Percentiles rank a stretch among this genome's conserved stretches.
Conservation (phyloP, 2,888 invertebrate genomes). For the Lymantria dispar region DNA sequence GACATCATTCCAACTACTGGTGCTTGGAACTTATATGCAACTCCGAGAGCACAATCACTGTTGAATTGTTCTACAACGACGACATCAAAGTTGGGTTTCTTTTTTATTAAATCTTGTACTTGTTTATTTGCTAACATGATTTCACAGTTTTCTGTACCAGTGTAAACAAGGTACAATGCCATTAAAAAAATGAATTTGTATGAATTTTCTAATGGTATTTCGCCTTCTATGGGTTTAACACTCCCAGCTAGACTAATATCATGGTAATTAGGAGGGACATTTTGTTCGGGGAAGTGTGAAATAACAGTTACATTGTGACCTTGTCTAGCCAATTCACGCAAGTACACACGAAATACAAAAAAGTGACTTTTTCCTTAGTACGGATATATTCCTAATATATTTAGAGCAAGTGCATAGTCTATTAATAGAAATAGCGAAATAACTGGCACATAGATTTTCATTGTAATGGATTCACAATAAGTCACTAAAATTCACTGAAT, state of each 20-base stretch:
- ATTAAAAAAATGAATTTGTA: constrained; percentile 39
- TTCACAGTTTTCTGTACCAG: constrained; percentile 61
- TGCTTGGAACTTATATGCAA: constrained; percentile 84
- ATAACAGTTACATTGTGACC: constrained; percentile 87
- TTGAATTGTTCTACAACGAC: constrained; percentile 88
- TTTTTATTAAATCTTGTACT: constrained; percentile 61
- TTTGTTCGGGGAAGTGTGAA: constrained; percentile 82
- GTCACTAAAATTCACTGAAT: no score
- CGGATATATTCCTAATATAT: constrained; percentile 85
- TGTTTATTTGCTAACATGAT: constrained; percentile 51
- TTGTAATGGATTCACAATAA: constrained; percentile 9
- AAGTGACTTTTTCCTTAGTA: constrained; percentile 88
- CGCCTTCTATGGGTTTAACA: constrained; percentile 43
- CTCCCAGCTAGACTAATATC: constrained; percentile 78
- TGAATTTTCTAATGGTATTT: constrained; percentile 40
- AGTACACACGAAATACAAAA: constrained; percentile 82
- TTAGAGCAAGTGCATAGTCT: constrained; percentile 42
- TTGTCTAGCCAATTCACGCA: constrained; percentile 81
- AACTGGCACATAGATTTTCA: constrained; percentile 36
- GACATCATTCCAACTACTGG: constrained; percentile 84
- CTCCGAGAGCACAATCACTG: constrained; percentile 86
- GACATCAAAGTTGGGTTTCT: constrained; percentile 83
- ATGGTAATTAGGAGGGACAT: constrained; percentile 78
- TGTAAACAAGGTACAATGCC: constrained; percentile 36
- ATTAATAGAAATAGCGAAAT: constrained; percentile 27